phyloP scores from a whole-genome alignment of 2,888 invertebrate genomes.

The Chrysina gloriosa region DNA sequence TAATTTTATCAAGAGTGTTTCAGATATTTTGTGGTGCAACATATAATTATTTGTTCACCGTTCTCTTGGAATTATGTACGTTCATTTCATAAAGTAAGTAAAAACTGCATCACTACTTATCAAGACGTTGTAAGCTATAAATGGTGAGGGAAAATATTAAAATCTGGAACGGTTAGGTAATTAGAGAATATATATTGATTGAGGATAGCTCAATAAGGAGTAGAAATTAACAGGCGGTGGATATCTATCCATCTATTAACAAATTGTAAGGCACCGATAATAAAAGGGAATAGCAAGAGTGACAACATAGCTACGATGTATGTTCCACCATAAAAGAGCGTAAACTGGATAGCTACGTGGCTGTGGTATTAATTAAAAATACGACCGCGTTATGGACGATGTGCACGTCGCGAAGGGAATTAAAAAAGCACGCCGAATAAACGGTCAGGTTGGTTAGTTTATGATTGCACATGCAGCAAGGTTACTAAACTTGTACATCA shows the following conservation, averaged over 20 bases:
- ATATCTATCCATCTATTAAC: not conserved
- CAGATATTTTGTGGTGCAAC: too few species aligned
- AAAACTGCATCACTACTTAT: too few species aligned
- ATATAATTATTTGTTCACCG: too few species aligned
- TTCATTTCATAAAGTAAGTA: too few species aligned
- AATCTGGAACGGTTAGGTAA: too few species aligned
- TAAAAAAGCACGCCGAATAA: conserved; percentile 39
- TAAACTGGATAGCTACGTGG: conserved; percentile 22
- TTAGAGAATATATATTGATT: too few species aligned
- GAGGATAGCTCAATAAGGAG: too few species aligned
- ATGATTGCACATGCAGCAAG: conserved; percentile 29
- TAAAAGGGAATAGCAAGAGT: conserved; percentile 19
- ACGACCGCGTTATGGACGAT: conserved; percentile 35
- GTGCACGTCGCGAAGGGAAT: conserved; percentile 38
- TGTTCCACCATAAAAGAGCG: conserved; percentile 13
- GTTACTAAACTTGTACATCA: conserved; percentile 37
- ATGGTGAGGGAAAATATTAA: too few species aligned
- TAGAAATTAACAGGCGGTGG: too few species aligned
- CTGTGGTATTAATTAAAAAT: conserved; percentile 39
- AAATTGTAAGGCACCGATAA: not conserved
- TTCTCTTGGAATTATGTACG: too few species aligned
- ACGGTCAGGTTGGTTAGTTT: conserved; percentile 37
- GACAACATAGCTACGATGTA: not conserved
- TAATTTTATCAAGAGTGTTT: too few species aligned
- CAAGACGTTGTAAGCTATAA: too few species aligned